Base-by-base conservation (phyloP, 1,140 invertebrate genomes). In the Scaptomyza graminum region DNA sequence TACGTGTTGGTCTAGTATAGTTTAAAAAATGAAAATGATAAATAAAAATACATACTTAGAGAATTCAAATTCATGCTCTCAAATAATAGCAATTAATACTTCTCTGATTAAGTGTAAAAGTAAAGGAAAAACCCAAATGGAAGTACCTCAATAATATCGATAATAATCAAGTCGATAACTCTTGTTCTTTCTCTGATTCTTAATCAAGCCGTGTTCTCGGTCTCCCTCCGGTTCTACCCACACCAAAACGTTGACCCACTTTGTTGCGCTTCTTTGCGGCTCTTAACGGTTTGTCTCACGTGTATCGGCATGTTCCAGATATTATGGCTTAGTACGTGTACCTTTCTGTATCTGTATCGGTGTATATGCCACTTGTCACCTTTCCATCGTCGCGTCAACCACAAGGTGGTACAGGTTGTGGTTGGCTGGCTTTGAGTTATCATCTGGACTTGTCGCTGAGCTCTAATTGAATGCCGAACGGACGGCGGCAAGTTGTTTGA, bases 391-490 rank as follows among this genome's bases (percentile, higher is more conserved):
- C 61, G 25, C 28, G 7, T n/a, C 44, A 15, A 62, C 57, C 65
- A 11, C 37, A 57, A 76, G 77, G 66, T 70, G 79, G 79, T 79
- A 83, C 80, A 71, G 41, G 52, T 75, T 71, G 62, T 28, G 79
- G 79, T 78, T 34, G 7, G 31, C 7, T 34, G 31, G 6, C 9
- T 34, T 73, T 57, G n/a, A 55, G 54, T 57, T 61, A 44, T 70
- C 37, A 28, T 31, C 43, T 49, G 51, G 54, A 31, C 54, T 72
- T 60, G 60, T 39, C 50, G 44, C 56, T 13, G 43, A 56, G 31
- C 16, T 56, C 12, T 56, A 65, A 68, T 61, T 68, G 65, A 61
- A 43, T 13, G 28, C 6, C 31, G 57, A 22, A n/a, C 22, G n/a
- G 28, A 37, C 57, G 59, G 55, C 57, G 59, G 46, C 37, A 28